phyloP scores from a whole-genome alignment of 2,888 invertebrate species.

The Caenorhabditis japonica region DNA sequence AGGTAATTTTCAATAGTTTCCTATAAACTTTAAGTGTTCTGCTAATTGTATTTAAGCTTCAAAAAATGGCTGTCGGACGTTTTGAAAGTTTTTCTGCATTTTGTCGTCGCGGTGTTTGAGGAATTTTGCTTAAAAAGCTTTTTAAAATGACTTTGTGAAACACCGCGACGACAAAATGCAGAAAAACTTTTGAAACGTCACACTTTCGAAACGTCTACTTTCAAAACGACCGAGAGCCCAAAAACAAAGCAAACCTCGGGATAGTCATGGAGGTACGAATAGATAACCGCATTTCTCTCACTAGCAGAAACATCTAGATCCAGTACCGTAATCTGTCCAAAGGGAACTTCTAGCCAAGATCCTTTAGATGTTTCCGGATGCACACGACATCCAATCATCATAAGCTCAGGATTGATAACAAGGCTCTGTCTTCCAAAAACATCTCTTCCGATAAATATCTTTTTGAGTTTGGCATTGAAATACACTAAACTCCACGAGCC shows the following conservation, averaged over 20 bases:
- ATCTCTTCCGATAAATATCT: slow-evolving; percentile 58
- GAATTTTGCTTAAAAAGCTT: no score
- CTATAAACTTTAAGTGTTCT: slow-evolving; percentile 1
- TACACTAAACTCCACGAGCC: slow-evolving; percentile 46
- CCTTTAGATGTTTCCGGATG: slow-evolving; percentile 12
- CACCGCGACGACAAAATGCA: no score
- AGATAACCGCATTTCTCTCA: slow-evolving; percentile 9
- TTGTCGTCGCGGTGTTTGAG: no score
- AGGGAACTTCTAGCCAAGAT: slow-evolving; percentile 57
- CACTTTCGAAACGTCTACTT: no score
- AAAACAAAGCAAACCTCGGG: slow-evolving; percentile 49
- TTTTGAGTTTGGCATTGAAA: slow-evolving; percentile 12
- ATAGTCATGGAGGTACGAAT: slow-evolving; percentile 42
- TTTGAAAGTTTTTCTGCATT: no score
- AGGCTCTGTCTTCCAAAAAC: slow-evolving; percentile 64
- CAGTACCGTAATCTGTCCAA: slow-evolving; percentile 50
- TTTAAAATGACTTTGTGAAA: no score
- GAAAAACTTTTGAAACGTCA: no score
- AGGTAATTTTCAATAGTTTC: slow-evolving; percentile 8
- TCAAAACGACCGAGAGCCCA: no score
- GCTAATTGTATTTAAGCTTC: no score
- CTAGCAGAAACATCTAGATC: background rate
- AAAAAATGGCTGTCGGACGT: no score
- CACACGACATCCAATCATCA: slow-evolving; percentile 26
- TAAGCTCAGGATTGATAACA: slow-evolving; percentile 10